Base-by-base conservation (phyloP, 2,888 invertebrate genomes). In the Monoplex corrugatus region DNA sequence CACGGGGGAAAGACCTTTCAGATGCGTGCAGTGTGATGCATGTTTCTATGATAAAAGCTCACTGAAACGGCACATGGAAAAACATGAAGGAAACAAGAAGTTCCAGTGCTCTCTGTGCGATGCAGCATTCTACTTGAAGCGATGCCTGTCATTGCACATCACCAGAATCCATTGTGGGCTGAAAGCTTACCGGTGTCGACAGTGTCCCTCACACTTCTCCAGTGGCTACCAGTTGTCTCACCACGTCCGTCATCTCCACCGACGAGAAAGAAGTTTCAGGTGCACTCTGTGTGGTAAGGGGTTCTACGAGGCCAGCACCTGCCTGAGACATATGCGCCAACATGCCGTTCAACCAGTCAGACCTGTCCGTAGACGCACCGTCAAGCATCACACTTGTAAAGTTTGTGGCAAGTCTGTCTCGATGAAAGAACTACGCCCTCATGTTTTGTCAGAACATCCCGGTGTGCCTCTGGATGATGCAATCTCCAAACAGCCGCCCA, bases 101-200 rank as follows among this genome's bases (percentile, higher is more conserved):
- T 87, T 87, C 63, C 80, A 32, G 16, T 87, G 87, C 57, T 80
- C 87, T 32, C 16, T 57, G 50, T 87, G 87, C 19, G 80, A 80
- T 57, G 87, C 72, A 40, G 57, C 87, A 2, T 87, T 80, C 57
- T 80, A 38, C 38, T 19, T 45, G 19, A 57, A 72, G 57, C 87
- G 43, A 8, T 80, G 57, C 50, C 50, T 87, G 23, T 57, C 87
- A 1, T 43, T 87, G 38, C 87, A 87, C 57, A n/a, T 80, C n/a
- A 87, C 50, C n/a, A 75, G 87, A 40, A 57, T 87, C 1, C 87
- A 87, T 28, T 44, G 80, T 35, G 80, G 57, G 35, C 40, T 57
- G 19, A 87, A 87, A 43, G 40, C 80, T 38, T 87, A 87, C 80
- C 80, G 80, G 32, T 87, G 87, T 32, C 50, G 57, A 10, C 80